Evolutionary conservation across 37 sponge, comb jelly and placozoan genomes (phyloP).

Genomic region (Lycopodina hypogea): DNA sequence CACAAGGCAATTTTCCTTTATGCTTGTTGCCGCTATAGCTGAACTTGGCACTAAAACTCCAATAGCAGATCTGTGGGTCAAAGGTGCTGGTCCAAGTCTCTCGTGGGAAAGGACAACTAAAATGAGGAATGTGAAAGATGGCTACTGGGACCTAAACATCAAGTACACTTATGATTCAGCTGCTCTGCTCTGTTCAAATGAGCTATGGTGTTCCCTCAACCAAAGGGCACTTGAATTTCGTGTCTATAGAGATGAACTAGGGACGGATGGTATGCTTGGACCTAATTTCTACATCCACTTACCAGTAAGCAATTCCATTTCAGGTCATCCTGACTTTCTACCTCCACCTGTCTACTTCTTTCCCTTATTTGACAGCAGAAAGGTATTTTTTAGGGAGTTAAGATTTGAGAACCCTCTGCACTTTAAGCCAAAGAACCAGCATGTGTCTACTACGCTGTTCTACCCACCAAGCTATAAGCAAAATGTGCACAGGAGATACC

Average conservation of each 20-base stretch:
- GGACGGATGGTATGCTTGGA: constrained; percentile 60
- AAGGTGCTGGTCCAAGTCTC: constrained; percentile 68
- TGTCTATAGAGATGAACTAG: constrained; percentile 46
- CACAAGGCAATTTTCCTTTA: constrained; percentile 13
- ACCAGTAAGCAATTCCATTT: constrained; percentile 47
- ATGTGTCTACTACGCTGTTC: neutral
- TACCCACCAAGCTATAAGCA: constrained; percentile 68
- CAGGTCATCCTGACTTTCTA: constrained; percentile 20
- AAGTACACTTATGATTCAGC: constrained; percentile 37
- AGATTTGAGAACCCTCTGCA: neutral
- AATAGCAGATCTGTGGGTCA: constrained; percentile 36
- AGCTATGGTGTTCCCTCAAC: constrained; percentile 35
- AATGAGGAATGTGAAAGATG: constrained; percentile 21
- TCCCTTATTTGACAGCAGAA: constrained; percentile 61
- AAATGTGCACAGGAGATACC: constrained; percentile 43
- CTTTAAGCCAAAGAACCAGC: neutral
- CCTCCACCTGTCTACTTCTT: constrained; percentile 29
- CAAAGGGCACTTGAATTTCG: constrained; percentile 73
- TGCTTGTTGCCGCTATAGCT: constrained; percentile 2
- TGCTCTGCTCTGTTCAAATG: constrained; percentile 26
- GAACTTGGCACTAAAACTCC: neutral
- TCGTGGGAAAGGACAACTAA: constrained; percentile 56
- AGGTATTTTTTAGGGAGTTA: neutral
- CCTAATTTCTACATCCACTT: constrained; percentile 55
- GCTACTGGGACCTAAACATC: constrained; percentile 38